Conservation (phyloP, 2,888 invertebrate genomes). For the Erpobdella octoculata region DNA sequence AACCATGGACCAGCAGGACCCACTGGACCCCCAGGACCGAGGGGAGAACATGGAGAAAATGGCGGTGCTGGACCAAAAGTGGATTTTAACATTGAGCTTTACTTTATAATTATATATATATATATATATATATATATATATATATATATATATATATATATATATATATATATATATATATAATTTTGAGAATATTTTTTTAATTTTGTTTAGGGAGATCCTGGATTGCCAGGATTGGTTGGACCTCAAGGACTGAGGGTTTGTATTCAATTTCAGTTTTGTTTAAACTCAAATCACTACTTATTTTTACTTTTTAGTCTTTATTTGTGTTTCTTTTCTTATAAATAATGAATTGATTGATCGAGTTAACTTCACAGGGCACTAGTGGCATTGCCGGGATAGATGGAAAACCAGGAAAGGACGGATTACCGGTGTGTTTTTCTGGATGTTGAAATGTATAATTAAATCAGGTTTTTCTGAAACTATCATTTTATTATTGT, state of each 20-base stretch:
- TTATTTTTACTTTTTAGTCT: neutral
- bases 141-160: too few relatives aligned
- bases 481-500: too few relatives aligned
- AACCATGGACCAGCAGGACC: constrained; percentile 22
- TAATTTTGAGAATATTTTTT: too few relatives aligned
- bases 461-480: too few relatives aligned
- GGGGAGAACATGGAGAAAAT: constrained; percentile 10
- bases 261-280: constrained; percentile 28
- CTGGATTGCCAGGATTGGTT: constrained; percentile 15
- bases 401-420: constrained; percentile 6
- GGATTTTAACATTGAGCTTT: neutral
- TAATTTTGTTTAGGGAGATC: constrained; percentile 22
- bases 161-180: too few relatives aligned
- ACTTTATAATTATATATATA: neutral
- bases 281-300: too few relatives aligned
- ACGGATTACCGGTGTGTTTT: neutral
- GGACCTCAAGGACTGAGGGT: constrained; percentile 21
- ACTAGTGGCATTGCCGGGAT: neutral
- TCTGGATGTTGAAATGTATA: too few relatives aligned
- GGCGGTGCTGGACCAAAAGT: constrained; percentile 23
- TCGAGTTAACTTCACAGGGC: too few relatives aligned
- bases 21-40: constrained; percentile 5
- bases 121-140: neutral
- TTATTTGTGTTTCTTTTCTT: neutral
- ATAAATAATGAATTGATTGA: neutral